Evolutionary conservation across 2,797 vertebrate species (phyloP), one percentile per base, ranked within the genome.

Genomic region (Smutsia temminckii): DNA sequence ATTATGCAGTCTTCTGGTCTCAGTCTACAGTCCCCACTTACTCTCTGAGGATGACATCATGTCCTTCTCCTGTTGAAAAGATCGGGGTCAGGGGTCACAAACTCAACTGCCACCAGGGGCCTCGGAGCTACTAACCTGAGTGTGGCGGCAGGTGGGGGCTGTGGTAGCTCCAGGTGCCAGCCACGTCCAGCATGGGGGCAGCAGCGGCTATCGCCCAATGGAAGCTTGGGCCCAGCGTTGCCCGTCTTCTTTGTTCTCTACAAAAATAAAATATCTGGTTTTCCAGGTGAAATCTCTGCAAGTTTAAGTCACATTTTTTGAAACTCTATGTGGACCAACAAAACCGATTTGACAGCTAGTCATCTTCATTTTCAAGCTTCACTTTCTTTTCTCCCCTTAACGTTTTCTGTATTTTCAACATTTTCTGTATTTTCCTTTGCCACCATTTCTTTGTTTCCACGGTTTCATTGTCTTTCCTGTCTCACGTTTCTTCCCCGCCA

Each of bases 31-130:
- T 51, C 40, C 51, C 25, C 27, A 51, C 37, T 93, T 57, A 25
- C 40, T 91, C 46, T 89, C 4, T 89, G 75, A 91, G 92, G 87
- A 68, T 91, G 86, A 91, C 51, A 25, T 86, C 57, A 21, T 85
- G 3, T 53, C 32, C 20, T 79, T 79, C 34, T 94, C 92, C 79
- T 71, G 46, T 80, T 66, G 34, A 42, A 86, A 86, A 93, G 61
- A 66, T 85, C 2, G 75, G 29, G 72, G 55, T 74, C 59, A 49
- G 53, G 63, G 61, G 21, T 71, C 92, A 63, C 53, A 79, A 34
- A 85, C 74, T 91, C 46, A 64, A 1, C 59, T 77, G 63, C 42
- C 42, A 42, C 17, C 23, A 42, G 71, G 29, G 53, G 42, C 55
- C 59, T 55, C 0, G 1, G 53, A 93, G 42, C 79, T 11, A 46